Base-by-base conservation (phyloP, 2,113 vertebrate genomes). In the Marcusenius ussheri region DNA sequence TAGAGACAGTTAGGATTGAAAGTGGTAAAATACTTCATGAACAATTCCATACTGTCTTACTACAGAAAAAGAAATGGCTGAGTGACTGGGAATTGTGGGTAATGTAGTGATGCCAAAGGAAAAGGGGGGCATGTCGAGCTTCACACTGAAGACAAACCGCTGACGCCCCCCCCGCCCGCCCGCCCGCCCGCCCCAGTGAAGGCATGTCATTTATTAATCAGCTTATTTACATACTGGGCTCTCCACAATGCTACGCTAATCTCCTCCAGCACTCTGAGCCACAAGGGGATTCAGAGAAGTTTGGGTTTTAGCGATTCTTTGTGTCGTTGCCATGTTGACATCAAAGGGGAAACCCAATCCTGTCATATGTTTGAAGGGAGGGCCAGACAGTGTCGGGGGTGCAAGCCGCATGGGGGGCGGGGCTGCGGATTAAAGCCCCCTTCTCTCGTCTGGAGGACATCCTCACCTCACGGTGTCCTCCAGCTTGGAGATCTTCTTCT, bases 301-400 rank as follows among this genome's bases (percentile, higher is more conserved):
- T 92, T 93, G 88, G 90, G 91, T 92, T 92, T 89, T 94, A 46
- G 93, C 94, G 91, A 90, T 91, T 93, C 92, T 91, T 92, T 92
- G 88, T 94, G 91, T 93, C 91, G 94, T 95, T 96, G 93, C 95
- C 93, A 95, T 95, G 93, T 95, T 91, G 94, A 95, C 94, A 83
- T 87, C 89, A 88, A 88, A 88, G 83, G 90, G 91, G 91, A 94
- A 92, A 91, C 91, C 89, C 90, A 88, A 93, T 42, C 90, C 90
- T 35, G 50, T 91, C 77, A 90, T 90, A 91, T 94, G 95, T 94
- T 95, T 93, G 91, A 93, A 93, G 66, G 90, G 70, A 92, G 90
- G 88, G 92, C 58, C 27, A 88, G 62, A 90, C 83, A 77, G 77
- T 56, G 90, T 87, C 8, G 50, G 90, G 56, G 17, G n/a, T 27